Base-by-base conservation (phyloP, 2,797 vertebrate species). In the Hypotaenidia okinawae region DNA sequence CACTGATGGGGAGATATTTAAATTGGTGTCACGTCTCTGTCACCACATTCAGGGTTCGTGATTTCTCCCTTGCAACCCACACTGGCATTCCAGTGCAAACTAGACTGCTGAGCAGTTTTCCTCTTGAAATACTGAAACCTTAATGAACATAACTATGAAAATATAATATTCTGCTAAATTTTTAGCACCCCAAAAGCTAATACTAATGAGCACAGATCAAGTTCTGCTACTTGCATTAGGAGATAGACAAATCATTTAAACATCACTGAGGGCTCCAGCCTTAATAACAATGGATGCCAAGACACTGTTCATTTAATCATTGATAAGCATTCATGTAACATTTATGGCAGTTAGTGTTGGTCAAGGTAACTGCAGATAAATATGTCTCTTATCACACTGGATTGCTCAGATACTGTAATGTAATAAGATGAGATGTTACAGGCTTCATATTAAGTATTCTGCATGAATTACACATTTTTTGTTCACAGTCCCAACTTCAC, bases 21-120 rank as follows among this genome's bases (percentile, higher is more conserved):
- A 1, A 9, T 70, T 64, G 24, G 32, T 61, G 11, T 70, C 12
- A 81, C 5, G 5, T 74, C 32, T 6, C 17, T 68, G 24, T 32
- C 55, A 76, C 14, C 8, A 27, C 11, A 47, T 0, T 0, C 0
- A 3, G 25, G 6, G 4, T 68, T 87, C 77, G 25, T 73, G 4
- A 49, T 83, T 91, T 87, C 72, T 87, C 8, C 16, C 5, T 58
- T 55, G 32, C 15, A 69, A 30, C 7, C 17, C 15, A 11, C 25
- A 12, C 13, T 57, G 10, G 3, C 15, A 66, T 73, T 69, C 51
- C 28, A 89, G 11, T 43, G 55, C 27, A 73, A 49, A 45, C 6
- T 19, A 47, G 13, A 11, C 19, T 69, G 75, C 55, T 27, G 21
- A 57, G 5, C 64, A 28, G 55, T 84, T 43, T 39, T 14, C 8